phyloP scores from a whole-genome alignment of 2,888 invertebrate genomes.

The Diplolepis rosae region DNA sequence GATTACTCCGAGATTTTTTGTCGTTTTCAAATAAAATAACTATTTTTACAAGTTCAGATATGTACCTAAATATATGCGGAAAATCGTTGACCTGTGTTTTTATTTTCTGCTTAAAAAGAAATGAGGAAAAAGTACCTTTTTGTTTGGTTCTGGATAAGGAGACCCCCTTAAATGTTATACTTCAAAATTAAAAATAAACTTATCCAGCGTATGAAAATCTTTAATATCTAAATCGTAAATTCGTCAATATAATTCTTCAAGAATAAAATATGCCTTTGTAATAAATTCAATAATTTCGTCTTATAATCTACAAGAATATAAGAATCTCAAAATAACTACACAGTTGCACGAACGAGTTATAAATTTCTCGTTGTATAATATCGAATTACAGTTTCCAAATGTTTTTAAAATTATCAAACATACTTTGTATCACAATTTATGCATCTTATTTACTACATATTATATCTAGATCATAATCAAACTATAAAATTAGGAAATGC shows the following conservation, averaged over 20 bases:
- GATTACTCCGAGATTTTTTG: too few relatives aligned
- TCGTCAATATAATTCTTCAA: neutral
- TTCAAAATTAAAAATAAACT: neutral
- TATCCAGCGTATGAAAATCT: conserved; percentile 7
- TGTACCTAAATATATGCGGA: too few relatives aligned
- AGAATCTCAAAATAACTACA: conserved; percentile 13
- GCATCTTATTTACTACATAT: neutral
- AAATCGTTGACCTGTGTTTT: too few relatives aligned
- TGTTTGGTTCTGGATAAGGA: too few relatives aligned
- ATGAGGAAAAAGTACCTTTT: too few relatives aligned
- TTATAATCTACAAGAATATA: conserved; percentile 1
- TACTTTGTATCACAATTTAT: conserved; percentile 8
- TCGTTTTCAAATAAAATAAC: too few relatives aligned
- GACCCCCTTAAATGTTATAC: too few relatives aligned
- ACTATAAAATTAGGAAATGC: neutral
- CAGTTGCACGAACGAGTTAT: neutral
- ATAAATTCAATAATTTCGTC: neutral
- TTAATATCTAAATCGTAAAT: conserved; percentile 21
- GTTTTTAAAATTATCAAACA: neutral
- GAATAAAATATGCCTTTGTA: conserved; percentile 6
- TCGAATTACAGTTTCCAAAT: neutral
- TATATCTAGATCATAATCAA: neutral
- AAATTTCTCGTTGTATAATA: neutral
- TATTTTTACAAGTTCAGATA: too few relatives aligned
- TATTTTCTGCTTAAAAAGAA: too few relatives aligned